Conservation (phyloP, 2,888 invertebrate genomes). For the Scaptomyza cyrtandrae region DNA sequence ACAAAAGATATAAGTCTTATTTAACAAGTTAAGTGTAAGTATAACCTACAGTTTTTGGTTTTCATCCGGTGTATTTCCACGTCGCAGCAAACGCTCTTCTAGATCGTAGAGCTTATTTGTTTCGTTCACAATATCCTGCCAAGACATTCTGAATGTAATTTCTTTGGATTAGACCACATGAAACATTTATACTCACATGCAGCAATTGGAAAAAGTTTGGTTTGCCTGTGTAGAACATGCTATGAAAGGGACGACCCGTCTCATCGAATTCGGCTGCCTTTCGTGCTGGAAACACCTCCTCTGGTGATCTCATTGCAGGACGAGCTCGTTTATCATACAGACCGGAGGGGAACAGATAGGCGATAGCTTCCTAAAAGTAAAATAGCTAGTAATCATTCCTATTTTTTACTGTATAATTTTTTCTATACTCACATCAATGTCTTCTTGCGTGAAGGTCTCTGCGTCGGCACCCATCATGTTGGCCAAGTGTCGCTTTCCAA, state of each 20-base stretch:
- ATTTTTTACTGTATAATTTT: too few relatives aligned
- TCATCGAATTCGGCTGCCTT: constrained; percentile 96
- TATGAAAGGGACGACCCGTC: constrained; percentile 95
- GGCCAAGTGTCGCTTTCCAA: constrained; percentile 97
- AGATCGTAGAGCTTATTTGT: constrained; percentile 88
- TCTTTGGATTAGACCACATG: background rate
- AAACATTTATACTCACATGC: constrained; percentile 87
- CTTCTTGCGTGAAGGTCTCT: constrained; percentile 93
- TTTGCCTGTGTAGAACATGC: constrained; percentile 95
- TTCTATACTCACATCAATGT: constrained; percentile 89
- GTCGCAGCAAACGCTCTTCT: constrained; percentile 89
- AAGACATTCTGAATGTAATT: background rate
- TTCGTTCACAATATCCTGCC: constrained; percentile 88
- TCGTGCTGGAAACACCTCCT: constrained; percentile 91
- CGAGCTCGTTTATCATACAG: constrained; percentile 93
- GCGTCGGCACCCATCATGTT: constrained; percentile 99
- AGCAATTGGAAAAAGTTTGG: constrained; percentile 93
- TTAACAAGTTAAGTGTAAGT: too few relatives aligned
- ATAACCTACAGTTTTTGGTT: constrained; percentile 86
- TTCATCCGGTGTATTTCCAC: constrained; percentile 87
- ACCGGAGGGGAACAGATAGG: constrained; percentile 98
- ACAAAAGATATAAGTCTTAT: background rate
- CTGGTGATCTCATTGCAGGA: constrained; percentile 95
- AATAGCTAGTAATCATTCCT: background rate
- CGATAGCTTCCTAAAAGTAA: constrained; percentile 89